Evolutionary conservation across 2,888 invertebrate species (phyloP).

Genomic region (Sipha maydis): DNA sequence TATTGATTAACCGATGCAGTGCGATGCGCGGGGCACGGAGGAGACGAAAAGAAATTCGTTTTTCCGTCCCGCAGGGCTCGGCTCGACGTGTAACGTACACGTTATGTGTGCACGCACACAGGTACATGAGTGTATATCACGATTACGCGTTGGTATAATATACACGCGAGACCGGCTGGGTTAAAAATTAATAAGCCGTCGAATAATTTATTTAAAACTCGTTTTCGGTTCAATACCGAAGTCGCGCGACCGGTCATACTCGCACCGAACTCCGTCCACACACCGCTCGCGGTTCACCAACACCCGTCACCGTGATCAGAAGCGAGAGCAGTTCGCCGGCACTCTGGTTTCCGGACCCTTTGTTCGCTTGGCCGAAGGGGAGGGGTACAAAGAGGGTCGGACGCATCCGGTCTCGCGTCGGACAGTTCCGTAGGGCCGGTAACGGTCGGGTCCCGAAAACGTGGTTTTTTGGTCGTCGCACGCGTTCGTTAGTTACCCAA

Average conservation of each 20-base stretch:
- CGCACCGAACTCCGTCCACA: background rate
- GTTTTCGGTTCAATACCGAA: background rate
- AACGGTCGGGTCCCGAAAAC: background rate
- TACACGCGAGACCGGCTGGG: background rate
- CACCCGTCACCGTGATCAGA: too few species aligned
- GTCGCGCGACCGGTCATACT: background rate
- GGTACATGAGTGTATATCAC: too few species aligned
- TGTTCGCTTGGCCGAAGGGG: background rate
- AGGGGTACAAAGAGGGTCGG: background rate
- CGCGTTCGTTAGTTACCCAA: too few species aligned
- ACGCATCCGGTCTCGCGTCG: background rate
- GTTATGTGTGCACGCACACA: too few species aligned
- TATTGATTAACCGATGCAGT: too few species aligned
- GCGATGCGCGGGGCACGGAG: too few species aligned
- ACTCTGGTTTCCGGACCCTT: background rate
- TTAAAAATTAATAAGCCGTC: background rate
- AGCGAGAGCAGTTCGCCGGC: background rate
- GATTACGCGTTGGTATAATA: background rate
- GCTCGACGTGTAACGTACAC: too few species aligned
- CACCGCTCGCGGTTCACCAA: too few species aligned
- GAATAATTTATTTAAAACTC: constrained; percentile 14
- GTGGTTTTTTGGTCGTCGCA: too few species aligned
- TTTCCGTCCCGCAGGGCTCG: too few species aligned
- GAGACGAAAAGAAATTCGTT: too few species aligned
- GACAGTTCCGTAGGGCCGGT: background rate